A percentile compares a stretch with the other conserved stretches of the same genome.
Evolutionary conservation across 1,140 invertebrate genomes (phyloP).

Genomic region (Caerostris darwini): DNA sequence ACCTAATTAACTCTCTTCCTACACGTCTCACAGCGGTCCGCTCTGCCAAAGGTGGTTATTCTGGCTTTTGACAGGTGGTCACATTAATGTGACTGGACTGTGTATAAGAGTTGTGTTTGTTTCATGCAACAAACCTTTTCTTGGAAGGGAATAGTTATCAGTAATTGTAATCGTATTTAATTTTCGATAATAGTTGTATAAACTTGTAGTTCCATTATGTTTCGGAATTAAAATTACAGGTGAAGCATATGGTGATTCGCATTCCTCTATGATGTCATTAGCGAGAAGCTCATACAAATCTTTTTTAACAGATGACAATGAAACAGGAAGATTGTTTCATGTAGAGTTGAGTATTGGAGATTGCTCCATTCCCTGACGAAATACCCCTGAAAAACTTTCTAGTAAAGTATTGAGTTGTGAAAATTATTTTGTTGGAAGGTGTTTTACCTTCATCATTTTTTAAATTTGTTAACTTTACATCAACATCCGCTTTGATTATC

Average conservation of each 20-base stretch:
- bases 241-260: conserved; percentile 79
- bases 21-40: no score
- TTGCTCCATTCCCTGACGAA: neutral
- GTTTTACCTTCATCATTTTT: no score
- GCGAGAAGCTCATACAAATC: neutral
- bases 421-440: no score
- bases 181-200: conserved; percentile 80
- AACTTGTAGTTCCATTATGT: conserved; percentile 77
- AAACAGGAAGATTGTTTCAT: neutral
- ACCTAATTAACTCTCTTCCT: no score
- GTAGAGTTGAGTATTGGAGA: neutral
- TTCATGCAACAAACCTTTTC: neutral
- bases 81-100: no score
- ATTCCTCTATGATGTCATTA: conserved; percentile 25
- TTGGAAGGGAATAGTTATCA: conserved; percentile 58
- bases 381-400: neutral
- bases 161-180: conserved; percentile 37
- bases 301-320: neutral
- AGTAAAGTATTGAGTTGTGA: no score
- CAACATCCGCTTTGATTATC: no score
- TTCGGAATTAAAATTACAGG: conserved; percentile 80
- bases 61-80: no score
- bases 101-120: no score
- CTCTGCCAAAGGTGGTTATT: no score
- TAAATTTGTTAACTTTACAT: no score